Evolutionary conservation across 2,797 vertebrate genomes (phyloP), one percentile per base, ranked within the genome.

Genomic region (Fringilla coelebs): DNA sequence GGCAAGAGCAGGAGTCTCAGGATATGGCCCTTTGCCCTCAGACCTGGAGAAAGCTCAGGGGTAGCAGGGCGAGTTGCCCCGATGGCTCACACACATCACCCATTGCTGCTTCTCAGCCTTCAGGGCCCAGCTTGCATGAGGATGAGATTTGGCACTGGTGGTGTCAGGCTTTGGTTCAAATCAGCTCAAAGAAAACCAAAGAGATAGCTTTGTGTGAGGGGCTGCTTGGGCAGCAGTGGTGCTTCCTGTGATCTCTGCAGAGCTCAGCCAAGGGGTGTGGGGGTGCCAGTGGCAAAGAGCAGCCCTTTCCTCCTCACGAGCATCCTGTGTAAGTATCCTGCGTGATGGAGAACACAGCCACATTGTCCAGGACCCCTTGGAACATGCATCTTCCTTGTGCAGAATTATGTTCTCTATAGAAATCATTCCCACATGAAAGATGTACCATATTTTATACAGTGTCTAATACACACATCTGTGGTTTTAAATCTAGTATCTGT

Each of bases 201-300:
- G 91, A 90, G 80, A 60, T 34, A 41, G 67, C 26, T 52, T 48
- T 86, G 60, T 89, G 63, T 3, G 4, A 93, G 80, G 60, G 70
- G 68, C 74, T 74, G 49, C 75, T 66, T 32, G 71, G 41, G 66
- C 75, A 89, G 63, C 5, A 0, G 49, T 32, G 67, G 57, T 92
- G 90, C 90, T 96, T 94, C 92, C 75, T 73, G 71, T 93, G 90
- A 93, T 91, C 94, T 93, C 85, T 75, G 45, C 74, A 61, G 85
- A 90, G 77, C 73, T 79, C 78, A 78, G 65, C 78, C 4, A 6
- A 28, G 48, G 60, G 40, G 4, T 0, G 1, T 29, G 49, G 38
- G 80, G 31, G 20, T 67, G 57, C 6, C 5, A 15, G 10, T 41
- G 60, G 80, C 77, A 76, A 67, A 74, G 46, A 93, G 65, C 86